A percentile compares a stretch with the other conserved stretches of the same genome.
Evolutionary conservation across 2,797 vertebrate genomes (phyloP).

Genomic region (Cirrhinus molitorella): DNA sequence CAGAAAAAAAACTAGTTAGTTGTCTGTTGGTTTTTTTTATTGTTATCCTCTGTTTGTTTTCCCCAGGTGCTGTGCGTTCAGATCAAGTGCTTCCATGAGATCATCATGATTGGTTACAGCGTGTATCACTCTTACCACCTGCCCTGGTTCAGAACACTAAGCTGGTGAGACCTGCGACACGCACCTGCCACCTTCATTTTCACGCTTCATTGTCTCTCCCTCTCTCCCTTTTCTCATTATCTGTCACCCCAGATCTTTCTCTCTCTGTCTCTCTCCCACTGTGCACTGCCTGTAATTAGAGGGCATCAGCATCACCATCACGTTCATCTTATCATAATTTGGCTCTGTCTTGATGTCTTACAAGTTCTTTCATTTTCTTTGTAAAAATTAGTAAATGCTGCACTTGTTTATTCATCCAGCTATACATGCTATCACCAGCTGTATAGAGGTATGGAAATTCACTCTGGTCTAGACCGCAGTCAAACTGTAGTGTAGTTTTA

Average conservation of each 20-base stretch:
- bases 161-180: constrained; percentile 85
- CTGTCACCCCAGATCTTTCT: constrained; percentile 29
- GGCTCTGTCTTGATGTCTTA: constrained; percentile 27
- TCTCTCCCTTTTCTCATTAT: constrained; percentile 25
- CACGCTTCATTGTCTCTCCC: constrained; percentile 15
- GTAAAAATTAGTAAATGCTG: neutral
- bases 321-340: neutral
- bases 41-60: neutral
- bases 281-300: constrained; percentile 21
- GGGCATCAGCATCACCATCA: neutral
- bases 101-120: constrained; percentile 96
- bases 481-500: constrained; percentile 4
- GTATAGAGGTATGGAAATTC: constrained; percentile 32
- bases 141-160: constrained; percentile 97
- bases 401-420: constrained; percentile 27
- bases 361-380: constrained; percentile 2
- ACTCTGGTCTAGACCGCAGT: constrained; percentile 1
- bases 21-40: neutral
- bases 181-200: constrained; percentile 25
- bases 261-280: constrained; percentile 1
- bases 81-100: constrained; percentile 99
- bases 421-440: constrained; percentile 28
- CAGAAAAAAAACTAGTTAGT: neutral
- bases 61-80: constrained; percentile 97
- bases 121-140: constrained; percentile 96